Base-by-base conservation (phyloP, 2,113 vertebrate genomes). In the Protobothrops flavoviridis region DNA sequence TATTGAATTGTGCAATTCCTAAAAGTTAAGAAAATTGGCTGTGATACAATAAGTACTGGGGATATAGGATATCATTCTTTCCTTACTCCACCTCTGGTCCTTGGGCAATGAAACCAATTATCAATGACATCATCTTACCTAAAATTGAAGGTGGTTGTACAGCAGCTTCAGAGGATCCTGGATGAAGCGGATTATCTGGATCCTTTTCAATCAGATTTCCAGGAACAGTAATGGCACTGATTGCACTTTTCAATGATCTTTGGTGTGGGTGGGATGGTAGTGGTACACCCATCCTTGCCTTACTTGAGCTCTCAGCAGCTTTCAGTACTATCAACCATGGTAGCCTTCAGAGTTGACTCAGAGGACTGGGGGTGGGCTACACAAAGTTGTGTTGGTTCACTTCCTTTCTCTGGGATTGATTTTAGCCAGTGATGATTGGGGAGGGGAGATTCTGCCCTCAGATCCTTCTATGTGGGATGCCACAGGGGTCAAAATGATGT, bases 51-150 rank as follows among this genome's bases (percentile, higher is more conserved):
- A 89, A 26, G 21, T 21, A 39, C 17, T 89, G 33, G n/a, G 26
- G 85, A 39, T 39, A 21, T 85, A n/a, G 50, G 29, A 39, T 33
- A 52, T 8, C 4, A 24, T 24, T 52, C 8, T 74, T 64, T 89
- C 91, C 90, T 55, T 39, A 5, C 86, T 92, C 88, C 2, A 0
- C 20, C 85, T 56, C 89, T 85, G 89, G 53, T 15, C 85, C 74
- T 85, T 95, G 93, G 94, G 43, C 88, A 39, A 48, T 81, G 43
- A 57, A 93, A 59, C 88, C 92, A 93, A 88, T 94, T 94, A 96
- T 94, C 85, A 92, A 95, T 93, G 94, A 85, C 48, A 92, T 5
- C 92, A 55, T 13, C 87, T 33, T 87, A 39, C 59, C 64, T 85
- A 91, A 93, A 85, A 56, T 33, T 33, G 64, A 69, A 69, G 64